phyloP scores from a whole-genome alignment of 2,888 invertebrate genomes.

The Ochropacha duplaris region DNA sequence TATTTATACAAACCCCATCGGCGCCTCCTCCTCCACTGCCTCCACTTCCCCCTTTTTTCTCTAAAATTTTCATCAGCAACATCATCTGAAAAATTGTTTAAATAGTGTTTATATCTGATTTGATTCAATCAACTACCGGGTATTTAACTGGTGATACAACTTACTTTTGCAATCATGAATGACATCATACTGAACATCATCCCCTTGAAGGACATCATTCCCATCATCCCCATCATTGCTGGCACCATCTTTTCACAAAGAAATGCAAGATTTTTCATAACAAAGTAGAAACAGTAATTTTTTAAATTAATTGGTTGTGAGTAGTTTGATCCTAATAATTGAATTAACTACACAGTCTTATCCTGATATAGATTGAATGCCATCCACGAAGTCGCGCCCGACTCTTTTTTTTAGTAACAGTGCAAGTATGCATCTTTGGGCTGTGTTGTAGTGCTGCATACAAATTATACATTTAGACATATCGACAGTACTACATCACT shows the following conservation, averaged over 20 bases:
- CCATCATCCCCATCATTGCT: constrained; percentile 83
- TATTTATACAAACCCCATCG: constrained; percentile 50
- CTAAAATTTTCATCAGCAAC: constrained; percentile 70
- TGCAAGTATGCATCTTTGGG: too few species aligned
- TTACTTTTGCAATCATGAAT: constrained; percentile 83
- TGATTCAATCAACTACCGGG: too few species aligned
- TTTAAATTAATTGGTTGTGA: too few species aligned
- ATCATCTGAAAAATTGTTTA: constrained; percentile 53
- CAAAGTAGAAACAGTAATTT: neutral
- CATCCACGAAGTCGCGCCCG: too few species aligned
- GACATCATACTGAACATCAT: constrained; percentile 85
- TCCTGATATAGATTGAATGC: too few species aligned
- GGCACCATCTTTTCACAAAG: constrained; percentile 64
- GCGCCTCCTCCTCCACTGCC: constrained; percentile 47
- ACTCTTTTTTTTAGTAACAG: too few species aligned
- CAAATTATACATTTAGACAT: too few species aligned
- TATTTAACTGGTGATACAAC: neutral
- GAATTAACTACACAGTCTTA: too few species aligned
- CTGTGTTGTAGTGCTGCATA: too few species aligned
- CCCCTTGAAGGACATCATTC: constrained; percentile 83
- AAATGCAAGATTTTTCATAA: neutral
- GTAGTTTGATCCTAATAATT: too few species aligned
- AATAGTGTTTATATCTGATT: too few species aligned
- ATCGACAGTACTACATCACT: too few species aligned
- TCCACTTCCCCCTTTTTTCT: constrained; percentile 64